A percentile compares a stretch with the other conserved stretches of the same genome.
phyloP scores from a whole-genome alignment of 2,888 invertebrate species.

The Oligia fasciuncula region DNA sequence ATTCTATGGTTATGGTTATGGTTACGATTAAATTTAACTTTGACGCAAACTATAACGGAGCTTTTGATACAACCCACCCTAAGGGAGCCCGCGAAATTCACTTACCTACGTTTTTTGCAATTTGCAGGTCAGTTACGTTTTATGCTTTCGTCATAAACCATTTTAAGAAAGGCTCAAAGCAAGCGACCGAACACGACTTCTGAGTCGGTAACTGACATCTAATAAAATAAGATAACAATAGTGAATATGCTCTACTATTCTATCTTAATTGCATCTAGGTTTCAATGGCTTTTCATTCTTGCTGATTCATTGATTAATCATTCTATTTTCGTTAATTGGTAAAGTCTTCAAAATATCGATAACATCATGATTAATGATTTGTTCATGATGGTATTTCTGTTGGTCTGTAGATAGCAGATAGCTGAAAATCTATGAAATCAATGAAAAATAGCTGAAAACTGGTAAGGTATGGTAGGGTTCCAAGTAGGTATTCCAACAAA shows the following conservation, averaged over 20 bases:
- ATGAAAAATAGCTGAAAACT: background rate
- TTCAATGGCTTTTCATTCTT: constrained; percentile 16
- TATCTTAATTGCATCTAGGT: constrained; percentile 40
- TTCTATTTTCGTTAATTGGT: background rate
- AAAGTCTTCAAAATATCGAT: background rate
- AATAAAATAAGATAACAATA: background rate
- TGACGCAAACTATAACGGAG: too few relatives aligned
- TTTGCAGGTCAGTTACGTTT: too few relatives aligned
- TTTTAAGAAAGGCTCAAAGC: background rate
- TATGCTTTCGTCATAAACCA: background rate
- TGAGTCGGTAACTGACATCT: constrained; percentile 23
- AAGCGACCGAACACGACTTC: constrained; percentile 25
- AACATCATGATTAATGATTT: background rate
- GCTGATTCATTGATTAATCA: constrained; percentile 30
- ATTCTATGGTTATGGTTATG: too few relatives aligned
- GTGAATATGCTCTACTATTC: background rate
- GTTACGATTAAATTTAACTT: too few relatives aligned
- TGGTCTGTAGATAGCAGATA: background rate
- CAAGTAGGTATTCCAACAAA: background rate
- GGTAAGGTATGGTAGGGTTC: background rate
- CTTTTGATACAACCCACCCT: too few relatives aligned
- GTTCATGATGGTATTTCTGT: background rate
- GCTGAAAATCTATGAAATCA: background rate
- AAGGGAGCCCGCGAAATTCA: too few relatives aligned
- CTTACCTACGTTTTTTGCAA: too few relatives aligned